Conservation (phyloP, 2,888 invertebrate genomes). For the Hartigia nigra region DNA sequence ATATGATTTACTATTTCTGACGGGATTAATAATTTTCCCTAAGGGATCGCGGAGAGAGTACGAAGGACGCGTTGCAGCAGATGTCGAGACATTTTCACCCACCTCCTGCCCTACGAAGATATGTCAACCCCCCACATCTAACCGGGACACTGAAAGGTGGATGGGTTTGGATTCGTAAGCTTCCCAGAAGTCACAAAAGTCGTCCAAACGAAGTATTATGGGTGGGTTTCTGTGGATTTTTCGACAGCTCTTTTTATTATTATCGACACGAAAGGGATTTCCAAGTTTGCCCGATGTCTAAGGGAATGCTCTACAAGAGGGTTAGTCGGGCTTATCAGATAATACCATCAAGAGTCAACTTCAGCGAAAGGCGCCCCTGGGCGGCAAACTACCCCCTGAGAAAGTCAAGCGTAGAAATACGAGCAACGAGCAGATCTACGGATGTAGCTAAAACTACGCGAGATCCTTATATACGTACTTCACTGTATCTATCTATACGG, state of each 20-base stretch:
- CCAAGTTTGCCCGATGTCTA: background rate
- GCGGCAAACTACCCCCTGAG: background rate
- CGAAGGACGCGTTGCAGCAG: conserved; percentile 50
- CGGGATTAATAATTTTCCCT: conserved; percentile 61
- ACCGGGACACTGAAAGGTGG: background rate
- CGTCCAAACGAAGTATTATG: background rate
- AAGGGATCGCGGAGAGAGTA: conserved; percentile 26
- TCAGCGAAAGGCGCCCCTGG: background rate
- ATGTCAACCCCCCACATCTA: background rate
- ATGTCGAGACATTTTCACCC: conserved; percentile 59
- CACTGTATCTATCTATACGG: background rate
- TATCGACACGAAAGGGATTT: background rate
- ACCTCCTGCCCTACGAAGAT: background rate
- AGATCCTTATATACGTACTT: background rate
- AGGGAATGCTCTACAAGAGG: background rate
- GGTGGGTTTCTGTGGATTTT: background rate
- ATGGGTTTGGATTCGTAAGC: background rate
- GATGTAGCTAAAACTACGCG: background rate
- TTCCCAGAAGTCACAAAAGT: background rate
- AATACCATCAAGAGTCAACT: conserved; percentile 16
- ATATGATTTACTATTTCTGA: conserved; percentile 61
- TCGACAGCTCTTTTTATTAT: background rate
- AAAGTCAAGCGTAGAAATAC: background rate
- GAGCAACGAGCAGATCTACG: background rate
- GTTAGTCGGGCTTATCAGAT: conserved; percentile 18